Base-by-base conservation (phyloP, 2,797 vertebrate species). In the Spea hammondii region DNA sequence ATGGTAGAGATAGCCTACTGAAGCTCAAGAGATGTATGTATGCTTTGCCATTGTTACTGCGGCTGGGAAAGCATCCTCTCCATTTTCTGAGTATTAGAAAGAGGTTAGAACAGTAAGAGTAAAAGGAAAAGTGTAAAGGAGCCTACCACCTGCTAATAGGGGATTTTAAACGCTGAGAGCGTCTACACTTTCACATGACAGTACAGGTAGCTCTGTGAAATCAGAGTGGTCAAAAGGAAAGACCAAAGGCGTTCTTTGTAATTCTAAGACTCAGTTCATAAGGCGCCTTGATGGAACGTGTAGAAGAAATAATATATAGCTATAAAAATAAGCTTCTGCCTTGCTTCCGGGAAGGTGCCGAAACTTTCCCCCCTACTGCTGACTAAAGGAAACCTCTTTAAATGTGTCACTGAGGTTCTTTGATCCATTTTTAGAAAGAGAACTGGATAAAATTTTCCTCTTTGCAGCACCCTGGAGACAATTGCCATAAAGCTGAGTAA, bases 351-450 rank as follows among this genome's bases (percentile, higher is more conserved):
- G 70, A 77, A 82, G 73, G 74, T 46, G 62, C 44, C 44, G 53
- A 72, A 54, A 53, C 44, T 70, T 64, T 65, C 71, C 60, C 72
- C 62, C 3, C 67, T 50, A 65, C 65, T 68, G 74, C 79, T 68
- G 80, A 74, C 70, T 82, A 82, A 74, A 82, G 55, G 65, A 77
- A 82, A 70, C 72, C 76, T 69, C 65, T 82, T 82, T 77, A 78
- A 69, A 77, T 82, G 65, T 82, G 80, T 82, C 75, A 82, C 70
- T 4, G 70, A 62, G 75, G 65, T 70, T 60, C 54, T 82, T 82
- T 77, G 75, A 77, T 81, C 75, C 65, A 49, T 71, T 77, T 32
- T 74, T 64, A 82, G 65, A 82, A 82, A 77, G 75, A 55, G 74
- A 82, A 72, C 65, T 48, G 69, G 64, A 82, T 73, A 70, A 81